Evolutionary conservation across 1,140 invertebrate species (phyloP).

Genomic region (Ceratoteleas bidentatus): DNA sequence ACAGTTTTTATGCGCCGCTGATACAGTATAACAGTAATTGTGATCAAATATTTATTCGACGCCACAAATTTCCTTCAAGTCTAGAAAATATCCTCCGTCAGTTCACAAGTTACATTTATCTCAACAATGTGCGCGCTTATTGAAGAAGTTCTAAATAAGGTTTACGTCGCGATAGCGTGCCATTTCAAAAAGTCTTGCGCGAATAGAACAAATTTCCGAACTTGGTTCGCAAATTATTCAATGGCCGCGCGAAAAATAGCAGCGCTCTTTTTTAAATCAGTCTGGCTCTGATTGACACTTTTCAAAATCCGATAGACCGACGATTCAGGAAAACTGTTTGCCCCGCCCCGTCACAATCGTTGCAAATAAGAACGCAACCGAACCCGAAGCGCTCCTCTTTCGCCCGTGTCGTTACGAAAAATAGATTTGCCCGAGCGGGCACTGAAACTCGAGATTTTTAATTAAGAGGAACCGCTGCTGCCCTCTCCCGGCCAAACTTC

Average conservation of each 20-base stretch:
- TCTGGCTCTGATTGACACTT: no score
- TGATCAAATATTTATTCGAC: constrained; percentile 41
- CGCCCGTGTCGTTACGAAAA: no score
- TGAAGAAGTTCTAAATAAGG: constrained; percentile 50
- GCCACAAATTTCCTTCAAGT: constrained; percentile 41
- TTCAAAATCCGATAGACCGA: no score
- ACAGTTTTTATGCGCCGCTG: constrained; percentile 22
- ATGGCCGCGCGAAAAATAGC: not conserved
- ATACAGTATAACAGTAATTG: constrained; percentile 31
- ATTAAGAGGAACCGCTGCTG: no score
- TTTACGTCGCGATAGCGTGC: constrained; percentile 26
- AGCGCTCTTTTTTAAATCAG: no score
- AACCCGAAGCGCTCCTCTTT: no score
- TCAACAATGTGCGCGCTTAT: constrained; percentile 44
- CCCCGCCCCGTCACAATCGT: no score
- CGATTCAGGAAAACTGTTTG: no score
- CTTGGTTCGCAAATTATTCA: constrained; percentile 26
- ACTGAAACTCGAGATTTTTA: no score
- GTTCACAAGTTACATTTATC: constrained; percentile 56
- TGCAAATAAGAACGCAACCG: no score
- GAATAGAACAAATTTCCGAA: constrained; percentile 37
- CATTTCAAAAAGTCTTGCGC: constrained; percentile 27
- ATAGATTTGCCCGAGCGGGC: no score
- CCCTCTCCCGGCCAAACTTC: no score
- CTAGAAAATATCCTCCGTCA: constrained; percentile 34